Evolutionary conservation across 2,113 vertebrate genomes (phyloP).

Genomic region (Solea senegalensis): DNA sequence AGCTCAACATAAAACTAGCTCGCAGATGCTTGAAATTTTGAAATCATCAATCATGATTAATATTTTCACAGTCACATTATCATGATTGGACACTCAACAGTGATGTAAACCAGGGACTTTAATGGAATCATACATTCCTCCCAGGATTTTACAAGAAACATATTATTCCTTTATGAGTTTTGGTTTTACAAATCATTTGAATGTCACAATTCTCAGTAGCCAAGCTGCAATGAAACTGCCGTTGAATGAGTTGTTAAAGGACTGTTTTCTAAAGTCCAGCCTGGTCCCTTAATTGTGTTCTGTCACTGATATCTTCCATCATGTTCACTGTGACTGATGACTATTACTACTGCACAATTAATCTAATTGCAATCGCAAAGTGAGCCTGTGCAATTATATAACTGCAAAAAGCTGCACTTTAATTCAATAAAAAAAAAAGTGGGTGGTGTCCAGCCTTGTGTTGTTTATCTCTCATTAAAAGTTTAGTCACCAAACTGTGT

Average conservation of each 20-base stretch:
- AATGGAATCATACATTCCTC: not conserved
- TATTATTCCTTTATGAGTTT: slow-evolving; percentile 6
- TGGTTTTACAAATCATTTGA: not conserved
- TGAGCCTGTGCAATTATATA: no score
- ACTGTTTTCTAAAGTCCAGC: no score
- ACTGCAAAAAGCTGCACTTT: no score
- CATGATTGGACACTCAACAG: not conserved
- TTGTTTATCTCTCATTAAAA: no score
- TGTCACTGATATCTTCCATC: no score
- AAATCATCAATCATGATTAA: slow-evolving; percentile 43
- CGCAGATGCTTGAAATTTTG: slow-evolving; percentile 12
- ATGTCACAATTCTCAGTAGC: not conserved
- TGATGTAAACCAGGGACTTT: slow-evolving; percentile 16
- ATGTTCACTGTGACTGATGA: no score
- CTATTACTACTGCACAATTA: no score
- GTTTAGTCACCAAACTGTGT: no score
- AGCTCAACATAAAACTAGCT: slow-evolving; percentile 19
- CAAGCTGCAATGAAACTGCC: not conserved
- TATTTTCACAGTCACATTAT: slow-evolving; percentile 15
- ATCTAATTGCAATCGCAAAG: no score
- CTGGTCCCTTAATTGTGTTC: no score
- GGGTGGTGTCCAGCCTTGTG: no score
- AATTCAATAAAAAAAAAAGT: no score
- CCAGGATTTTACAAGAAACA: slow-evolving; percentile 3
- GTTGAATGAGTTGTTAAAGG: not conserved